Evolutionary conservation across 2,888 invertebrate species (phyloP).

Genomic region (Resseliella maxima): DNA sequence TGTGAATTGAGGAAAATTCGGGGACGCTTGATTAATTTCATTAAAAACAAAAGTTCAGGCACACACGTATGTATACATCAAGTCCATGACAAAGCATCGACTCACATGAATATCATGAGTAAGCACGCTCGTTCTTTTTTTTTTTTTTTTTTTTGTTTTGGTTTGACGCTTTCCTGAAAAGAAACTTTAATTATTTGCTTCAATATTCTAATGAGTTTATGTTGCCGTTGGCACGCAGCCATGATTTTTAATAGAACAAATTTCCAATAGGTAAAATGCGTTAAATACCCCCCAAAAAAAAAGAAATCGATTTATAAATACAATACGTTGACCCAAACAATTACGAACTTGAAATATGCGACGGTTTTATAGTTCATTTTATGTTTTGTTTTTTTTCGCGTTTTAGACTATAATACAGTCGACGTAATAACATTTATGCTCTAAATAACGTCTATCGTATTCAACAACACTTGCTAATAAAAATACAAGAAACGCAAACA

Average conservation of each 20-base stretch:
- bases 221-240: neutral
- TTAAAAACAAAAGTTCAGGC: constrained; percentile 29
- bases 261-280: no score
- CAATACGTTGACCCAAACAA: constrained; percentile 15
- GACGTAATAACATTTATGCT: neutral
- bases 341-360: constrained; percentile 24
- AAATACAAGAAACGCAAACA: neutral
- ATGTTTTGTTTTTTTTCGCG: neutral
- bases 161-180: neutral
- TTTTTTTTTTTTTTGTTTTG: neutral
- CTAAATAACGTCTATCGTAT: constrained; percentile 7
- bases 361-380: constrained; percentile 12
- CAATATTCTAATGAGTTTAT: constrained; percentile 15
- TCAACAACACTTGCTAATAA: neutral
- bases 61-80: neutral
- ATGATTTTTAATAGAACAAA: neutral
- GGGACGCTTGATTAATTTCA: neutral
- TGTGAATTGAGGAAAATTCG: neutral
- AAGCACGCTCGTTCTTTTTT: neutral
- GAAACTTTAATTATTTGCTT: neutral
- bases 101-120: constrained; percentile 13
- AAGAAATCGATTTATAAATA: neutral
- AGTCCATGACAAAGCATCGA: neutral
- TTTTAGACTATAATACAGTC: neutral
- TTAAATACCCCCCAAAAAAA: neutral